phyloP scores from a whole-genome alignment of 1,140 invertebrate species.

The Zaprionus ornatus region DNA sequence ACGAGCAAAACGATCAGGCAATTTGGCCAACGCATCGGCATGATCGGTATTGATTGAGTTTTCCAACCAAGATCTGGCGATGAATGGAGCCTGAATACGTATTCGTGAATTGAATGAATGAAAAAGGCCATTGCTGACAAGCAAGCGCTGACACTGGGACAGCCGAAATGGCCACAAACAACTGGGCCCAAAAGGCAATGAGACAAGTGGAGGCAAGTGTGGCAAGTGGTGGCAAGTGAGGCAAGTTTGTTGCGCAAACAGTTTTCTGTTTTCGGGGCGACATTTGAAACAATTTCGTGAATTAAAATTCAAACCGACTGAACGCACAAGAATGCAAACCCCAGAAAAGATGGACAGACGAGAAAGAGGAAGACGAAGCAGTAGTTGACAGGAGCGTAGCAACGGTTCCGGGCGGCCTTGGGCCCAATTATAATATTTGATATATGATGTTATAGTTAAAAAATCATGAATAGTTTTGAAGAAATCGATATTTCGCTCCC shows the following conservation, averaged over 20 bases:
- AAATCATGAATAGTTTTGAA: no score
- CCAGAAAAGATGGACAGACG: conserved; percentile 11
- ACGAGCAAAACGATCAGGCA: conserved; percentile 40
- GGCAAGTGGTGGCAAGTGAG: background rate
- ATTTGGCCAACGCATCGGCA: conserved; percentile 75
- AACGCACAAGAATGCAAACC: conserved; percentile 63
- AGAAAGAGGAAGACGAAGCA: background rate
- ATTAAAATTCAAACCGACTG: conserved; percentile 71
- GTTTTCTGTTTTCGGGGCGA: conserved; percentile 49
- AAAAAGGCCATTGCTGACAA: conserved; percentile 9
- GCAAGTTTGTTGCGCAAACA: conserved; percentile 64
- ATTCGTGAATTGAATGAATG: conserved; percentile 15
- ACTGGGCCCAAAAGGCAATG: conserved; percentile 30
- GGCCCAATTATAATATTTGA: no score
- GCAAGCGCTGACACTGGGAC: background rate
- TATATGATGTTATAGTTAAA: no score
- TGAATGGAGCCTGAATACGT: conserved; percentile 22
- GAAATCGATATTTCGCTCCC: no score
- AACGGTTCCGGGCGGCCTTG: background rate
- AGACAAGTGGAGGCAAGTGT: background rate
- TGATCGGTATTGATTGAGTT: conserved; percentile 72
- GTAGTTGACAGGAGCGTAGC: background rate
- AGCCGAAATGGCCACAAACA: conserved; percentile 6
- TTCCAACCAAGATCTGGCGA: conserved; percentile 60
- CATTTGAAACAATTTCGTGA: conserved; percentile 62